Evolutionary conservation across 2,797 vertebrate genomes (phyloP), one percentile per base, ranked within the genome.

Genomic region (Philypnodon macrostomus): DNA sequence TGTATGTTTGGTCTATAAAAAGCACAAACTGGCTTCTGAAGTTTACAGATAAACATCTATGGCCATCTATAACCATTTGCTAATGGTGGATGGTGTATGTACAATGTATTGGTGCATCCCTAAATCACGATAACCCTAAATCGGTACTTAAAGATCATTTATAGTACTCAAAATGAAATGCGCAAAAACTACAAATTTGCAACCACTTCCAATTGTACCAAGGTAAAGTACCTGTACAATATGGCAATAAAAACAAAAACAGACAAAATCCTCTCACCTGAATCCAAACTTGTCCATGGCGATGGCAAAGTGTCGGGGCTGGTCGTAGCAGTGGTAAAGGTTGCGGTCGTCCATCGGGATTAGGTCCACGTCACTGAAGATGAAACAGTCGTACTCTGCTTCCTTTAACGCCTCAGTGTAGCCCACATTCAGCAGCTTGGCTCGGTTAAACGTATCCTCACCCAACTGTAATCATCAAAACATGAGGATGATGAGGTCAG

Each of bases 231-330:
- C n/a, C n/a, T 9, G 29, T 64, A 60, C 53, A 30, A 44, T 16
- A 35, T 14, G 21, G 6, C 21, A 23, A 23, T 23, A 23, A 27
- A 35, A 9, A 62, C 39, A 63, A 68, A 38, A 15, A 8, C 5
- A 9, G 23, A 44, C 16, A 58, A 23, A 3, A 23, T 23, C 2
- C 3, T 3, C 66, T 67, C 77, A 96, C 96, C 96, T 94, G 87
- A 99, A 99, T 55, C 95, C 95, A 37, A 99, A 99, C 77, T 99
- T 99, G 89, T 99, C 97, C 95, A 99, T 98, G 70, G 96, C 97
- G 12, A 98, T 94, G 27, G 97, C 96, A 2, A 99, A 98, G 84
- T 99, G 97, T 21, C 95, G 91, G 0, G 97, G 97, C 83, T 98
- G 96, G 75, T 98, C 95, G 0, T 96, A 96, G 77, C 97, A 99